phyloP scores from a whole-genome alignment of 2,113 vertebrate species.

The Panthera uncia region DNA sequence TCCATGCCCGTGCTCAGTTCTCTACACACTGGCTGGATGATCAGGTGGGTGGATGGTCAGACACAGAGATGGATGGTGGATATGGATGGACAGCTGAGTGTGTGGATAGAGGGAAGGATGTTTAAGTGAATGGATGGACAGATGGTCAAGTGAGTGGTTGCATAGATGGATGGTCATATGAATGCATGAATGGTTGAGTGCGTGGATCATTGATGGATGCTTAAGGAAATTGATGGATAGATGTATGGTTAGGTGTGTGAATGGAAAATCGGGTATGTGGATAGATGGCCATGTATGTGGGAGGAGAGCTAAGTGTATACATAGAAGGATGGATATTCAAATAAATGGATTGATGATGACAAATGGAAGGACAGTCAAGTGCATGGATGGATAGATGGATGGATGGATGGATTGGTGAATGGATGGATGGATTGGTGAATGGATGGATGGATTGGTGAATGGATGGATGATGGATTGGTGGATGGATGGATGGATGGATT shows the following conservation, averaged over 20 bases:
- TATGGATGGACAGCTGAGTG: neutral
- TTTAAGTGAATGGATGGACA: neutral
- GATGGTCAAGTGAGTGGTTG: neutral
- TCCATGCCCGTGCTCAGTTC: neutral
- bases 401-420: accelerated
- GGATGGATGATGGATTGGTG: accelerated
- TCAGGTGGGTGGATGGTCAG: neutral
- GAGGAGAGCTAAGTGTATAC: too few species aligned
- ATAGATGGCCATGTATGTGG: neutral
- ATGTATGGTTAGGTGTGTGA: neutral
- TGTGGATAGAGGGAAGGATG: neutral
- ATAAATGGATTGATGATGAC: too few species aligned
- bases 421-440: accelerated
- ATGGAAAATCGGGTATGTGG: neutral
- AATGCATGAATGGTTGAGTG: too few species aligned
- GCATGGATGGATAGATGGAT: accelerated
- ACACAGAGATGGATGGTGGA: too few species aligned
- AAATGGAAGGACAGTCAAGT: too few species aligned
- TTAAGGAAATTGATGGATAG: neutral
- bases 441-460: accelerated
- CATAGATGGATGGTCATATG: neutral
- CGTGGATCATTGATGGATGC: neutral
- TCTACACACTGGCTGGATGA: neutral
- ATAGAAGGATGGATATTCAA: neutral
- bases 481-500: accelerated